A percentile compares a stretch with the other conserved stretches of the same genome.
phyloP scores from a whole-genome alignment of 2,797 vertebrate genomes.

The Clarias fuscus region DNA sequence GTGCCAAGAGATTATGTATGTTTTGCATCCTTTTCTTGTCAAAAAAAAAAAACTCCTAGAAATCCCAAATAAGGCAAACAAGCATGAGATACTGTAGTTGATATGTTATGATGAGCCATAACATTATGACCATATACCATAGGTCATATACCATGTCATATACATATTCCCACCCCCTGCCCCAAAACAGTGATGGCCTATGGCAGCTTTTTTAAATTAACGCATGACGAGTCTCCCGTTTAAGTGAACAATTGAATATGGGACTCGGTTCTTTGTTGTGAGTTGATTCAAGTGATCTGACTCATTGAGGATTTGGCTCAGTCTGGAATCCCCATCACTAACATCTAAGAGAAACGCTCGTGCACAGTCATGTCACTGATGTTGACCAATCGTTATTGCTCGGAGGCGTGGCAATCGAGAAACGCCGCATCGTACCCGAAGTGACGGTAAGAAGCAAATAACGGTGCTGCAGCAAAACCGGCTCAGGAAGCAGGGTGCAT shows the following conservation, averaged over 20 bases:
- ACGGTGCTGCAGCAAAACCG: constrained; percentile 58
- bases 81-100: background rate
- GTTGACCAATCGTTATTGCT: constrained; percentile 55
- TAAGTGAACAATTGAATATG: background rate
- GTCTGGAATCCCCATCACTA: background rate
- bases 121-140: too few species aligned
- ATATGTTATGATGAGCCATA: background rate
- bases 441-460: constrained; percentile 58
- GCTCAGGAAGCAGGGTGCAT: background rate
- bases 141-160: too few species aligned
- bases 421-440: constrained; percentile 18
- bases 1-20: constrained; percentile 57
- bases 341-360: constrained; percentile 17
- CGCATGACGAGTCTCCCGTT: background rate
- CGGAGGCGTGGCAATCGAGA: constrained; percentile 6
- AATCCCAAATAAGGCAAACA: constrained; percentile 4
- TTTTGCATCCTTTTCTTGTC: constrained; percentile 72
- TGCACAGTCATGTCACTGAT: constrained; percentile 21
- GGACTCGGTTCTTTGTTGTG: background rate
- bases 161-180: too few species aligned
- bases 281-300: background rate
- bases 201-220: background rate
- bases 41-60: constrained; percentile 78
- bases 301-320: background rate
- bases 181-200: too few species aligned